These are phyloP conservation scores for Tipula lateralis DNA, from an alignment of 2,888 invertebrate genomes.

Conservation along the genomic window DNA sequence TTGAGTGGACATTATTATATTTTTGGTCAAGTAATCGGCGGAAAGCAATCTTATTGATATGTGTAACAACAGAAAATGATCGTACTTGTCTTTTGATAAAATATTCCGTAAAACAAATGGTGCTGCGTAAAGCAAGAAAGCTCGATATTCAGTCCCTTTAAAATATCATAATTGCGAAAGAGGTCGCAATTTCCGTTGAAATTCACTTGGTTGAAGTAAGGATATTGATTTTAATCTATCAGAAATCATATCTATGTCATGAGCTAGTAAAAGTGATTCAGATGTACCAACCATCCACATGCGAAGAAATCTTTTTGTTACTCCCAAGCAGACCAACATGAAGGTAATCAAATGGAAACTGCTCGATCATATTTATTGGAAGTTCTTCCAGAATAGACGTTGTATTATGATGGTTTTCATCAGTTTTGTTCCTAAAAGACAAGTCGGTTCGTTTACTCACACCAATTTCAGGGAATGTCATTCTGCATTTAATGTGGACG, in stretches of 20 bases:
- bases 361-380: conserved; percentile 35
- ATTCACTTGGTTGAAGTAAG: conserved; percentile 35
- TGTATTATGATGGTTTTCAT: conserved; percentile 36
- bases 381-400: conserved; percentile 34
- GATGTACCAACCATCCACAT: conserved; percentile 31
- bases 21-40: neutral
- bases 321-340: conserved; percentile 35
- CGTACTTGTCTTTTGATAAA: conserved; percentile 20
- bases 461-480: conserved; percentile 32
- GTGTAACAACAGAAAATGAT: conserved; percentile 34
- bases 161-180: neutral
- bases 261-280: neutral
- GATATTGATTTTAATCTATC: conserved; percentile 28
- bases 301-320: conserved; percentile 35
- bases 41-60: conserved; percentile 36
- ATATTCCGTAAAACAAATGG: neutral
- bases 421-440: conserved; percentile 31
- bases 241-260: conserved; percentile 14
- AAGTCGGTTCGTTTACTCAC: conserved; percentile 15
- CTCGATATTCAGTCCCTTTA: too few species aligned
- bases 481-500: conserved; percentile 33
- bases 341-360: conserved; percentile 28
- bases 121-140: too few species aligned
- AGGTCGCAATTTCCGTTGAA: conserved; percentile 36
- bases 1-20: conserved; percentile 25